These are phyloP conservation scores for Tragelaphus scriptus DNA, from an alignment of 2,113 vertebrate genomes.

Conservation along the genomic window DNA sequence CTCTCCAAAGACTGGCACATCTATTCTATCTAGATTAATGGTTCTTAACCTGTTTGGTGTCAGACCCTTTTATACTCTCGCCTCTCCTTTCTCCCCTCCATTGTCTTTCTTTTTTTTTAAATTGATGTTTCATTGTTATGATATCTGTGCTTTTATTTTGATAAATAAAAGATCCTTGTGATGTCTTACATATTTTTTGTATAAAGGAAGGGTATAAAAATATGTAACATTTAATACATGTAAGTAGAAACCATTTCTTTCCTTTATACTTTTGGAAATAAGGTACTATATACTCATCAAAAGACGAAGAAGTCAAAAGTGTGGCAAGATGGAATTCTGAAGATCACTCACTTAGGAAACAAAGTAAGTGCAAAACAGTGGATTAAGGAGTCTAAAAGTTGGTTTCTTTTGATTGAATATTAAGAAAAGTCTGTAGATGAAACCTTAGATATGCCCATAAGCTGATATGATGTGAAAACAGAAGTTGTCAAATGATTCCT, in stretches of 20 bases:
- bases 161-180: not conserved
- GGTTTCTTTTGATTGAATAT: not conserved
- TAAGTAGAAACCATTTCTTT: not conserved
- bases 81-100: not conserved
- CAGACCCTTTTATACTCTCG: not conserved
- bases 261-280: slow-evolving; percentile 29
- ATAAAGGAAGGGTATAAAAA: not conserved
- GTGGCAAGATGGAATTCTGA: slow-evolving; percentile 85
- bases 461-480: not conserved
- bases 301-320: slow-evolving; percentile 85
- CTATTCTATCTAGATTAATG: not conserved
- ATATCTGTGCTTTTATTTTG: not conserved
- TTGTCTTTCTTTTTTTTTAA: not conserved
- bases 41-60: not conserved
- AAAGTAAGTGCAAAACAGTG: slow-evolving; percentile 73
- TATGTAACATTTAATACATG: not conserved
- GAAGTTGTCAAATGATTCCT: not conserved
- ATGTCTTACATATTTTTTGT: not conserved
- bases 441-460: not conserved
- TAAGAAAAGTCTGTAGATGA: not conserved
- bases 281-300: slow-evolving; percentile 86
- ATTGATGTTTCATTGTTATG: not conserved
- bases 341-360: slow-evolving; percentile 65
- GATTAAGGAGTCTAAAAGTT: not conserved
- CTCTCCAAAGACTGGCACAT: not conserved